Evolutionary conservation across 2,797 vertebrate species (phyloP).

Genomic region (Arremon aurantiirostris): DNA sequence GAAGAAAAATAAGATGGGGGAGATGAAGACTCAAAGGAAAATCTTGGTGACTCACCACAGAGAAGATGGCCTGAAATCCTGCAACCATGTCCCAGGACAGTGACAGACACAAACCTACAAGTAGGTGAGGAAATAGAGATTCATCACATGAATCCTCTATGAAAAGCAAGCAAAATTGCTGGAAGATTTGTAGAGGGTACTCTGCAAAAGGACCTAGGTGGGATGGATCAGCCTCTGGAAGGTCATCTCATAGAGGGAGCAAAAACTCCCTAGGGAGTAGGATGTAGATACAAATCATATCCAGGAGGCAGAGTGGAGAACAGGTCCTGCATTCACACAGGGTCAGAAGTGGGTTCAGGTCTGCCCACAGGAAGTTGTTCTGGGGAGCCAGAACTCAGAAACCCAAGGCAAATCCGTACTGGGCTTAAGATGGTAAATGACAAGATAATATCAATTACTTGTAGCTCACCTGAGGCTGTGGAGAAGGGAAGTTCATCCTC

Average conservation of each 20-base stretch:
- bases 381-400: neutral
- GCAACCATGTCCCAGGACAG: neutral
- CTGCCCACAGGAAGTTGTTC: neutral
- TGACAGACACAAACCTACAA: neutral
- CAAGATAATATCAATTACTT: constrained; percentile 64
- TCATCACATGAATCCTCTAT: neutral
- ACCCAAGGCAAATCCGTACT: constrained; percentile 8
- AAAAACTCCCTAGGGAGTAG: neutral
- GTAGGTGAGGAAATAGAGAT: neutral
- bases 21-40: neutral
- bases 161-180: neutral
- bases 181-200: neutral
- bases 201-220: neutral
- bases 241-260: neutral
- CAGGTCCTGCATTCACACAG: neutral
- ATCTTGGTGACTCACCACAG: neutral
- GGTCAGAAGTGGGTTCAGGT: neutral
- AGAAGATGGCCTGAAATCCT: neutral
- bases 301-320: neutral
- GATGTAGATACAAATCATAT: neutral
- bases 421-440: constrained; percentile 73
- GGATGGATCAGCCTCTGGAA: neutral
- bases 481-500: neutral
- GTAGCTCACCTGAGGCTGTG: neutral
- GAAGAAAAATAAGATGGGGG: neutral